These are phyloP conservation scores for Cyprinodon tularosa DNA, from an alignment of 2,113 vertebrate genomes.

Conservation along the genomic window DNA sequence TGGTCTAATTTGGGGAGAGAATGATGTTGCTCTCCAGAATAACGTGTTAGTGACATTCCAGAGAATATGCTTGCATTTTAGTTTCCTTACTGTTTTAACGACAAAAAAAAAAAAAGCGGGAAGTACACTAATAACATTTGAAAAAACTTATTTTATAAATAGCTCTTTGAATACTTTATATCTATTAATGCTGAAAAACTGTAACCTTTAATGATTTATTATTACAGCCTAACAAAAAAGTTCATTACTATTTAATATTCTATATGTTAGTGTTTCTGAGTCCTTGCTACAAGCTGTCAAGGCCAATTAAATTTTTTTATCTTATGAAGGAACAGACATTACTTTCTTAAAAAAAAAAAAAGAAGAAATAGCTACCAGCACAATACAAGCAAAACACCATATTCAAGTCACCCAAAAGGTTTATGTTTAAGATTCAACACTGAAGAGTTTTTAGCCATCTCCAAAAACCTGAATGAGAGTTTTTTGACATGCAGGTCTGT, in stretches of 20 bases:
- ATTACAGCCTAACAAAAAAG: too few relatives aligned
- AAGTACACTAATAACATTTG: neutral
- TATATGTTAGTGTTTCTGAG: neutral
- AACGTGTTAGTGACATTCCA: neutral
- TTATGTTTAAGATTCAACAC: too few relatives aligned
- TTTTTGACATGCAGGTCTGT: constrained; percentile 23
- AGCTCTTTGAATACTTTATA: neutral
- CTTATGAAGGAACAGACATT: neutral
- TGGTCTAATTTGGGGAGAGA: neutral
- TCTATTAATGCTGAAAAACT: neutral
- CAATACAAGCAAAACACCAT: neutral
- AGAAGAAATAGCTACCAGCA: neutral
- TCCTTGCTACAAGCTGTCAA: neutral
- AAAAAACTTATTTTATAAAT: neutral
- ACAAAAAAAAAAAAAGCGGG: neutral
- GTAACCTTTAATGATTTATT: neutral
- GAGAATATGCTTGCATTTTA: neutral
- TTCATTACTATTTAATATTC: neutral
- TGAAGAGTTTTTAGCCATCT: neutral
- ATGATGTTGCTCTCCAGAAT: neutral
- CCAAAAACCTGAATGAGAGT: constrained; percentile 31
- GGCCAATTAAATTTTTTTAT: neutral
- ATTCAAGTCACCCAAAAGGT: too few relatives aligned
- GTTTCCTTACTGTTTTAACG: neutral
- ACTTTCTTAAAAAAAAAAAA: neutral